phyloP scores from a whole-genome alignment of 1,140 invertebrate species.

The Phortica variegata region DNA sequence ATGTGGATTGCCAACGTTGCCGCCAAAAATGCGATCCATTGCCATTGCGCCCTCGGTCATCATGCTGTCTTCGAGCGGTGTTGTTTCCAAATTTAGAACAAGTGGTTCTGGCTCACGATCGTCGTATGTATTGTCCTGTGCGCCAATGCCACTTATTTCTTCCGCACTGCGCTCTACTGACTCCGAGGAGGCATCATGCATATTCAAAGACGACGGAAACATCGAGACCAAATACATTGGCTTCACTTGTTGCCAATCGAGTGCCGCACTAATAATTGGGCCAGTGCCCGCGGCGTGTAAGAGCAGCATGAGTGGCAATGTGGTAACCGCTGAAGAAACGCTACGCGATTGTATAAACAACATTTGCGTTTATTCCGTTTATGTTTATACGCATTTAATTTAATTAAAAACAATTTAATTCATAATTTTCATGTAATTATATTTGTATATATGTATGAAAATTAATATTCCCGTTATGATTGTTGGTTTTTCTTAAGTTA shows the following conservation, averaged over 20 bases:
- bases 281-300: conserved; percentile 14
- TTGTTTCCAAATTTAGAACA: conserved; percentile 43
- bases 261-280: conserved; percentile 13
- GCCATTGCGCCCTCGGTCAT: conserved; percentile 44
- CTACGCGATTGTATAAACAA: conserved; percentile 32
- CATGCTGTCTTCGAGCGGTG: conserved; percentile 38
- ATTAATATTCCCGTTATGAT: too few species aligned
- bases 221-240: conserved; percentile 54
- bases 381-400: conserved; percentile 39
- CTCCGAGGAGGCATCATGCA: conserved; percentile 20
- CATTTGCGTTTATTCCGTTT: conserved; percentile 36
- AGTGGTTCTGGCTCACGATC: conserved; percentile 31
- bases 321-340: conserved; percentile 17
- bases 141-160: conserved; percentile 16
- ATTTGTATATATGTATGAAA: too few species aligned
- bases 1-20: conserved; percentile 44
- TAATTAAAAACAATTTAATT: conserved; percentile 24
- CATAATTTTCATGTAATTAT: conserved; percentile 12
- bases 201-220: conserved; percentile 32
- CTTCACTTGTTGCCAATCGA: conserved; percentile 51
- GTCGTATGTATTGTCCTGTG: not conserved
- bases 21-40: conserved; percentile 55
- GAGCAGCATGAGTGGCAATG: conserved; percentile 25
- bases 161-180: conserved; percentile 36
- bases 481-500: too few species aligned